Evolutionary conservation across 2,113 vertebrate genomes (phyloP).

Genomic region (Anhinga anhinga): DNA sequence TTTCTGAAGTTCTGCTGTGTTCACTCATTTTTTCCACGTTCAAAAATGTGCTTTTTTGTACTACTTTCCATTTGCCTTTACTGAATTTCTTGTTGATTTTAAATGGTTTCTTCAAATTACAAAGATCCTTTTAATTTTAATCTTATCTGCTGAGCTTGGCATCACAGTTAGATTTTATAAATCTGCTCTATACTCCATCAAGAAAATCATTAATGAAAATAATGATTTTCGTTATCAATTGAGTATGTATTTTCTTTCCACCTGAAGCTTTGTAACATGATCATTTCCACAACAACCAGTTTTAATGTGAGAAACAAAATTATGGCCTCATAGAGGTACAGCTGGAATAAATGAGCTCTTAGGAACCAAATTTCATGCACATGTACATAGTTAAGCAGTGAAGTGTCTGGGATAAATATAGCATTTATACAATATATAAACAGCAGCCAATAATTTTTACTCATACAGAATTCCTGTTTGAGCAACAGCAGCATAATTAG

Average conservation of each 20-base stretch:
- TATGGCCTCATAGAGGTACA: not conserved
- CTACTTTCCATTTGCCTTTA: not conserved
- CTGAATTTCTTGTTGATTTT: not conserved
- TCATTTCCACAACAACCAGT: not conserved
- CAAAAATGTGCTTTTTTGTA: not conserved
- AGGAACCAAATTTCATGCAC: slow-evolving; percentile 19
- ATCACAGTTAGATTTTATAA: not conserved
- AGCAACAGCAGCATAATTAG: not conserved
- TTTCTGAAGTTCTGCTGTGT: not conserved
- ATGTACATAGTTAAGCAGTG: slow-evolving; percentile 1
- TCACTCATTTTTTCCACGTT: not conserved
- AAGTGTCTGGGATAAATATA: slow-evolving; percentile 19
- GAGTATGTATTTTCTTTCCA: not conserved
- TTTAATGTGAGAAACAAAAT: slow-evolving; percentile 33
- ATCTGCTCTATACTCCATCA: not conserved
- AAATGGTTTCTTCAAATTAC: not conserved
- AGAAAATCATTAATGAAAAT: not conserved
- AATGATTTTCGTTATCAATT: not conserved
- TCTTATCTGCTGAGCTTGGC: not conserved
- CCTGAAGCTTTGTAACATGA: not conserved
- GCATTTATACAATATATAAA: slow-evolving; percentile 5
- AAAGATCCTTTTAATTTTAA: not conserved
- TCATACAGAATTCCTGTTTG: not conserved
- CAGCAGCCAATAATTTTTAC: slow-evolving; percentile 25
- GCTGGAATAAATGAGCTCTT: slow-evolving; percentile 38